Conservation (phyloP, 2,888 invertebrate genomes). For the Orchesellides sinensis region DNA sequence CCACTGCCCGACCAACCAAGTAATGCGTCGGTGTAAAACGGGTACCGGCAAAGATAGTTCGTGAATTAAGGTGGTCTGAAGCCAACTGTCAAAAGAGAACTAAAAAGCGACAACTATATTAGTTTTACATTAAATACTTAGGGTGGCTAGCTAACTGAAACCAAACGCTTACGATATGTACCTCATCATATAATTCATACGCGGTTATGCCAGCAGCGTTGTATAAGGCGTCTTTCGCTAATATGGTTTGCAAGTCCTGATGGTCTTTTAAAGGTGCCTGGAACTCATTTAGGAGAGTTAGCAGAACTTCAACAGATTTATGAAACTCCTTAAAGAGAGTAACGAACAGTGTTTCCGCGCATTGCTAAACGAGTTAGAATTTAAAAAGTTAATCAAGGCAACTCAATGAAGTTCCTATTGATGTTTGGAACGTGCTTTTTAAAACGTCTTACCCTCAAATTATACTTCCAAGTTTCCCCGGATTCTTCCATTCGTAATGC, state of each 20-base stretch:
- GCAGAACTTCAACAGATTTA: conserved; percentile 84
- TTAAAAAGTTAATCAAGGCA: not conserved
- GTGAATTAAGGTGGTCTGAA: conserved; percentile 86
- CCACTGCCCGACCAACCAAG: conserved; percentile 88
- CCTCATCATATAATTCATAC: conserved; percentile 93
- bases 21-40: conserved; percentile 89
- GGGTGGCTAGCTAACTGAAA: not conserved
- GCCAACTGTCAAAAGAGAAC: conserved; percentile 96
- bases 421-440: too few relatives aligned
- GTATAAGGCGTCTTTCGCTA: conserved; percentile 95
- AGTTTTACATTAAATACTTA: not conserved
- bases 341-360: conserved; percentile 91
- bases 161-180: conserved; percentile 76
- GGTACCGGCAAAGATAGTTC: conserved; percentile 90
- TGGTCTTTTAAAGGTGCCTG: conserved; percentile 82
- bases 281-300: conserved; percentile 84
- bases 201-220: conserved; percentile 93
- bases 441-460: conserved; percentile 83
- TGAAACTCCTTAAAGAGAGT: conserved; percentile 90
- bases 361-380: conserved; percentile 81
- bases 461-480: conserved; percentile 96
- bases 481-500: conserved; percentile 82
- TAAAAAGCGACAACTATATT: conserved; percentile 75
- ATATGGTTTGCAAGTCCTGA: conserved; percentile 86
- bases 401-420: not conserved